Evolutionary conservation across 2,888 invertebrate genomes (phyloP), one percentile per base, ranked within the genome.

Genomic region (Tenthredo amoena): DNA sequence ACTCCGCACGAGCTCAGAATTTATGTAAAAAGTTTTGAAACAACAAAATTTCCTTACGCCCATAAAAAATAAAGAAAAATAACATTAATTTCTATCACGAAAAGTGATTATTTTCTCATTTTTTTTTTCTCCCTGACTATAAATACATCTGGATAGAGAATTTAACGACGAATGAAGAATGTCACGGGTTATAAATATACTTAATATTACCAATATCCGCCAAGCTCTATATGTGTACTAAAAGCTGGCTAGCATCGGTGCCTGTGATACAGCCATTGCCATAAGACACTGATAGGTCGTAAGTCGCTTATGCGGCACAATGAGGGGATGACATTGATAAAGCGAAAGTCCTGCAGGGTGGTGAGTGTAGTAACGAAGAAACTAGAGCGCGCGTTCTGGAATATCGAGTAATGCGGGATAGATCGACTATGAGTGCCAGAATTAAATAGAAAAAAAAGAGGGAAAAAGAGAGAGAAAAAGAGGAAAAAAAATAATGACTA

Each of bases 261-360:
- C 31, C 50, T 77, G 50, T 50, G 77, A 77, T 77, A 77, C 50
- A 40, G 77, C 50, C 77, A 40, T 55, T 21, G 77, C 50, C 77
- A 40, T 55, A 77, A 77, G 77, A 31, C 47, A 77, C 77, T 77
- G 77, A 77, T 77, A 77, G 77, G 77, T 77, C 77, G 40, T 77
- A 77, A 77, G 77, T 77, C 77, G 77, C 18, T 37, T 40, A 55
- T 77, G 55, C 50, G n/a, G 55, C 34, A 77, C 50, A 77, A 77
- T 77, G 55, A 77, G 77, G 77, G 77, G 77, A 34, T 77, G 77
- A 55, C 77, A 55, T 77, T 77, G 77, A 77, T 55, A 77, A 77
- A 77, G 77, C 77, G 77, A 77, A 77, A 77, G 55, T 77, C 55
- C 77, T 43, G 26, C 26, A 72, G 71, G 77, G 77, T 77, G 34